A percentile compares a stretch with the other conserved stretches of the same genome.
Evolutionary conservation across 2,113 vertebrate genomes (phyloP).

Genomic region (Okapia johnstoni): DNA sequence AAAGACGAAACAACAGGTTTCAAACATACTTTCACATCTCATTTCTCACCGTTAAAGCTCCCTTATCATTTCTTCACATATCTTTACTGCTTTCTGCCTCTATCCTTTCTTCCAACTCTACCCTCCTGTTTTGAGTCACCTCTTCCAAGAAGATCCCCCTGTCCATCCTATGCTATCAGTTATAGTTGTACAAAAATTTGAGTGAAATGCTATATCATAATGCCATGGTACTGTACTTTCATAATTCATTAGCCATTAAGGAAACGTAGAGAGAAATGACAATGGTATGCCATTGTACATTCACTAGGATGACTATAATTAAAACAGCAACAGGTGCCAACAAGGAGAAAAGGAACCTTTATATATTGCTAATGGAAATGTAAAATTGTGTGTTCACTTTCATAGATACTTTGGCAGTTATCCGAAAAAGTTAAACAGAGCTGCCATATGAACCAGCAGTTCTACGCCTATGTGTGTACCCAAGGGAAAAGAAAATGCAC

Average conservation of each 20-base stretch:
- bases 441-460: neutral
- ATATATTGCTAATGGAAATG: neutral
- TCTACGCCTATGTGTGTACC: neutral
- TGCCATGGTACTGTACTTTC: neutral
- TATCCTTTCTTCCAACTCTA: neutral
- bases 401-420: neutral
- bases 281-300: neutral
- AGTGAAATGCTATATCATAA: neutral
- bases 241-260: neutral
- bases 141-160: neutral
- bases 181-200: neutral
- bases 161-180: neutral
- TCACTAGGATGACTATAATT: neutral
- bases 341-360: neutral
- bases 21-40: neutral
- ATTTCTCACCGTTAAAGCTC: neutral
- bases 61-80: neutral
- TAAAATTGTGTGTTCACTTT: neutral
- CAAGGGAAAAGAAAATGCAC: neutral
- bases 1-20: neutral
- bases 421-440: neutral
- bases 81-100: neutral
- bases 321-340: neutral
- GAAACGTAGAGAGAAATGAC: neutral
- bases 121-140: neutral